Evolutionary conservation across 1,140 invertebrate genomes (phyloP).

Genomic region (Adelges cooleyi): DNA sequence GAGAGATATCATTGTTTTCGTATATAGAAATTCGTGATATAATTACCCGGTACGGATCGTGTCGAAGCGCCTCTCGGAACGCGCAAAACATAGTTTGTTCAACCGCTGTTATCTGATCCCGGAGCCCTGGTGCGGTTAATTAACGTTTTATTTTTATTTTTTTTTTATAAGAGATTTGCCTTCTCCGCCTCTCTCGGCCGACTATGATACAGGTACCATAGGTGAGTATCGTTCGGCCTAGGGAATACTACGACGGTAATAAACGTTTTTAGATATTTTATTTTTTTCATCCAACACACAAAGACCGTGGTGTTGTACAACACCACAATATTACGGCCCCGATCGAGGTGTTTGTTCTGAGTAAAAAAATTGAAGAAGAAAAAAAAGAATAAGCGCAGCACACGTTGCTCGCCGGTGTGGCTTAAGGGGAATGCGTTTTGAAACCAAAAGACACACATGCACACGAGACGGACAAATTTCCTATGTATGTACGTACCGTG

Average conservation of each 20-base stretch:
- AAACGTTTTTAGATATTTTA: no score
- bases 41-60: slow-evolving; percentile 25
- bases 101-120: slow-evolving; percentile 4
- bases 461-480: slow-evolving; percentile 1
- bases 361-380: not conserved
- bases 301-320: no score
- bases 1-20: slow-evolving; percentile 25
- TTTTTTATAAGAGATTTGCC: not conserved
- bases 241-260: no score
- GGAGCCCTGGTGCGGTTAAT: not conserved
- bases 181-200: not conserved
- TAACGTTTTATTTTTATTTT: no score
- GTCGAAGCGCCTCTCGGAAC: slow-evolving; percentile 21
- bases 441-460: no score
- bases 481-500: not conserved
- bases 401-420: no score
- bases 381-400: not conserved
- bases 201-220: no score
- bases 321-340: no score
- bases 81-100: not conserved
- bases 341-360: not conserved
- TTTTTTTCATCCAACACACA: not conserved
- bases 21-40: slow-evolving; percentile 22
- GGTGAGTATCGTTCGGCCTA: no score
- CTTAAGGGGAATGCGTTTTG: no score